phyloP scores from a whole-genome alignment of 2,113 vertebrate species.

The Macroglossus sobrinus region DNA sequence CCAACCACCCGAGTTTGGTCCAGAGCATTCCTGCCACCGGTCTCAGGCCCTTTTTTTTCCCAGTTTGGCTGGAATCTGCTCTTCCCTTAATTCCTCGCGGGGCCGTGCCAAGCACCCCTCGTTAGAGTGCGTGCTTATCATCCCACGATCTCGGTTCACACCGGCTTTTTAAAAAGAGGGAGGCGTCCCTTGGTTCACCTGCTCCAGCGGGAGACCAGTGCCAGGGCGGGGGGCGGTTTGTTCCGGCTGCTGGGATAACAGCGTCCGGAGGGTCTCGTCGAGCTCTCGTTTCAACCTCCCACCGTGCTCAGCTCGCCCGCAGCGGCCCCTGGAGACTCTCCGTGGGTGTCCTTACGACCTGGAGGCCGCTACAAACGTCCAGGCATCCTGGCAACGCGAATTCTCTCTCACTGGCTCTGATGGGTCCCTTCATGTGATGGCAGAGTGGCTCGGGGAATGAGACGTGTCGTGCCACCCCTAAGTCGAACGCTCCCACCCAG shows the following conservation, averaged over 20 bases:
- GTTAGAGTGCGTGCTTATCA: background rate
- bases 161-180: too few relatives aligned
- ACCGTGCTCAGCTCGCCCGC: background rate
- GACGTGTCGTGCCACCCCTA: background rate
- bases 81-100: background rate
- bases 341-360: background rate
- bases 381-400: background rate
- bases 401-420: background rate
- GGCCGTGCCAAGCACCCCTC: background rate
- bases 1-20: background rate
- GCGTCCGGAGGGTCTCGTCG: background rate
- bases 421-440: background rate
- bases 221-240: too few relatives aligned
- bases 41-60: background rate
- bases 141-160: background rate
- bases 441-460: background rate
- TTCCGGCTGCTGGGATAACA: background rate
- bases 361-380: background rate
- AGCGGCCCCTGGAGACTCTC: background rate
- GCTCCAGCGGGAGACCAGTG: too few relatives aligned
- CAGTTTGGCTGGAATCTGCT: background rate
- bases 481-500: background rate
- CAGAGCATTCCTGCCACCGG: background rate
- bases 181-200: too few relatives aligned
- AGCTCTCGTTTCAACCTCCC: background rate